Percentiles rank a stretch among this genome's conserved stretches.
Conservation (phyloP, 2,797 vertebrate genomes). For the Hippopotamyrus pictus region DNA sequence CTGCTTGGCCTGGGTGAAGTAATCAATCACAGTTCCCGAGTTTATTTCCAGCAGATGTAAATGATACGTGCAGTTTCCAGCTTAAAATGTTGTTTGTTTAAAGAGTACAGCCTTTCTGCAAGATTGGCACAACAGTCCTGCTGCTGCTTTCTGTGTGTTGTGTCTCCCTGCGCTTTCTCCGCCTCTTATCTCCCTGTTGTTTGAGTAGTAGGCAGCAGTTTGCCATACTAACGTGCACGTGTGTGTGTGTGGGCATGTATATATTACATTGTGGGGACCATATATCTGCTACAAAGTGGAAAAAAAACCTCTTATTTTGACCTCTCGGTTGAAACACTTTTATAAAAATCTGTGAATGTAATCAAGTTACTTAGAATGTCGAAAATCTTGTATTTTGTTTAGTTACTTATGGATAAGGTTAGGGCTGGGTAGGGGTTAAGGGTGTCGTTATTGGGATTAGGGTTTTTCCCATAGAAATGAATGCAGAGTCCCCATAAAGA, state of each 20-base stretch:
- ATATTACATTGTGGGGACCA: neutral
- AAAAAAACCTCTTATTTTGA: neutral
- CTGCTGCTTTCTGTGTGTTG: neutral
- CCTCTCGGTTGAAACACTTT: neutral
- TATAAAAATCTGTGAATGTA: neutral
- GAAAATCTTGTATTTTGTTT: neutral
- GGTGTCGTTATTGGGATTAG: neutral
- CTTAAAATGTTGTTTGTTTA: conserved; percentile 28
- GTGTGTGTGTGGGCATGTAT: neutral
- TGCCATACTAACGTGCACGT: neutral
- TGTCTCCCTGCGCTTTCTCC: neutral
- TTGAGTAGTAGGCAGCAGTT: neutral
- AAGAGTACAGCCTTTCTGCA: conserved; percentile 25
- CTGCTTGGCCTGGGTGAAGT: neutral
- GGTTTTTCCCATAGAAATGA: neutral
- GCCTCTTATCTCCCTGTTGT: neutral
- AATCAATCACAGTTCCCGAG: conserved; percentile 25
- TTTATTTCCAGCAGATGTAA: conserved; percentile 30
- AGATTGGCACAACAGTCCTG: conserved; percentile 14
- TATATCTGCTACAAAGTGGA: neutral
- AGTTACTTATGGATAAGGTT: neutral
- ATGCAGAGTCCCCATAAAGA: neutral
- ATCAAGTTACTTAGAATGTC: neutral
- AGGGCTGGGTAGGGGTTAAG: neutral
- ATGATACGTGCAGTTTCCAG: conserved; percentile 26